Base-by-base conservation (phyloP, 2,888 invertebrate genomes). In the Leptothorax acervorum region DNA sequence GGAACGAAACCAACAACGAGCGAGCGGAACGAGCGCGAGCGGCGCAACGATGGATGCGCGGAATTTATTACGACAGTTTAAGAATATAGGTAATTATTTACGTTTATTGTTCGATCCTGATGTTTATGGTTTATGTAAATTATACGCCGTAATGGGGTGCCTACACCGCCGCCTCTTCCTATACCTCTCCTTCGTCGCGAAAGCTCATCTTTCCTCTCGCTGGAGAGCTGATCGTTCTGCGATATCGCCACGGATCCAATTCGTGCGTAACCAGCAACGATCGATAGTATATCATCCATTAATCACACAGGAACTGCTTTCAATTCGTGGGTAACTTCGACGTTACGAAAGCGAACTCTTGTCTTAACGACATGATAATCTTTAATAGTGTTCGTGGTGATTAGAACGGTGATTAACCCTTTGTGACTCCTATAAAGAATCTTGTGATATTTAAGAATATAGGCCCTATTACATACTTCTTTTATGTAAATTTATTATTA, bases 101-200 rank as follows among this genome's bases (percentile, higher is more conserved):
- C 88, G 88, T 91, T 92, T 92, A 92, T 92, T 89, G 90, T 90
- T 90, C 88, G 88, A 92, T 91, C 86, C 57, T 88, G 90, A 91
- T 90, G 89, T 90, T 92, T 91, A 92, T 89, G 89, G 90, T 91
- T 91, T 90, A 90, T 91, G 92, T 90, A 91, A 92, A 92, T 92
- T 89, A 91, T 91, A 86, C 81, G 83, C 78, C 83, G 55, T 87
- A 91, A 90, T 88, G 86, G 88, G 85, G 74, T 86, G 71, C 84
- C 84, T 85, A 78, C 0, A 71, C 66, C 42, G 55, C 28, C 28
- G 48, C 45, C 63, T 78, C n/a, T 70, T 86, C 82, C 65, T 85
- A 81, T 57, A 82, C 45, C 2, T 62, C 4, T 48, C 63, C 18
- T 74, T 62, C 42, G 42, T 70, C 79, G 84, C 79, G 75, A 84